Percentiles rank a stretch among this genome's conserved stretches.
These are phyloP conservation scores for Botia almorhae DNA, from an alignment of 2,797 vertebrate species.

Conservation along the genomic window DNA sequence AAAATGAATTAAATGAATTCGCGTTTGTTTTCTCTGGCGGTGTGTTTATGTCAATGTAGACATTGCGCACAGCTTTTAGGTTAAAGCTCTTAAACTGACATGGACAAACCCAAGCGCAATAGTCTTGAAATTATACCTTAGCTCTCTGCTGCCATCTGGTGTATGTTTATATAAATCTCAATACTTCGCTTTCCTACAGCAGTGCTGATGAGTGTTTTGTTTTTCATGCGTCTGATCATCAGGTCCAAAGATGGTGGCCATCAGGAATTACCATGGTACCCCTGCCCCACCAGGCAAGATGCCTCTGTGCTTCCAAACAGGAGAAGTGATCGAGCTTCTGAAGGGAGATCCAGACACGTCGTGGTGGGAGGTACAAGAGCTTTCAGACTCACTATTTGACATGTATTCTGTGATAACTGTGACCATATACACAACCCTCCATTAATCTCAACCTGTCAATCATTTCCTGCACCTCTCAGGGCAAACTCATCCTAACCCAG, in stretches of 20 bases:
- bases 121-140: not conserved
- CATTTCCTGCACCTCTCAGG: constrained; percentile 74
- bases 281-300: constrained; percentile 87
- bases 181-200: not conserved
- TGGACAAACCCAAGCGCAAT: not conserved
- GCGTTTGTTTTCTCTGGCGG: not conserved
- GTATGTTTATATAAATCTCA: constrained; percentile 34
- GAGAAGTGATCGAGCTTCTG: constrained; percentile 92
- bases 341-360: constrained; percentile 90
- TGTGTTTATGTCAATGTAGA: constrained; percentile 36
- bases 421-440: not conserved
- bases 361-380: constrained; percentile 91
- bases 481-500: constrained; percentile 86
- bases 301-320: constrained; percentile 87
- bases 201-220: not conserved
- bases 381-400: not conserved
- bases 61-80: not conserved
- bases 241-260: constrained; percentile 97
- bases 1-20: not conserved
- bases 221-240: not conserved
- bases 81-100: constrained; percentile 25
- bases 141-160: constrained; percentile 77
- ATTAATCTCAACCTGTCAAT: not conserved
- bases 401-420: not conserved
- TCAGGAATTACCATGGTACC: constrained; percentile 92